These are phyloP conservation scores for Delichon dasypus DNA, from an alignment of 2,797 vertebrate species.

Conservation along the genomic window DNA sequence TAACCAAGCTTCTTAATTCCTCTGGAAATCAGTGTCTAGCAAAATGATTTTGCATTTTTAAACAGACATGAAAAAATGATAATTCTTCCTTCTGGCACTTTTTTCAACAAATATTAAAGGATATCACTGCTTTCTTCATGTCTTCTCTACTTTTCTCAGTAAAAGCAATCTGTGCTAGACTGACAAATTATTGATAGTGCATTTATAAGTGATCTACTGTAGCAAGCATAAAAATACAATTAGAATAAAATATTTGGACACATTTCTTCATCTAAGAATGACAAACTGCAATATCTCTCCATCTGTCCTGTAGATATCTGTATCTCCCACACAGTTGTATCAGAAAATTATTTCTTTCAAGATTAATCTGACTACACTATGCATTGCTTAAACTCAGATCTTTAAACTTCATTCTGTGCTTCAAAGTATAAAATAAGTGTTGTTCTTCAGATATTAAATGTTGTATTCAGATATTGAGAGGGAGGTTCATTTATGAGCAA, in stretches of 20 bases:
- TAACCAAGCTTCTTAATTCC: background rate
- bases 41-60: slow-evolving; percentile 7
- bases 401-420: background rate
- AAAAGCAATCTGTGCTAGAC: background rate
- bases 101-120: background rate
- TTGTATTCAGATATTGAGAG: background rate
- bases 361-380: background rate
- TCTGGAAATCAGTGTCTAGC: background rate
- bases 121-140: background rate
- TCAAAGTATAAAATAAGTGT: background rate
- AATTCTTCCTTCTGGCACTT: background rate
- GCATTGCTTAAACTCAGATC: background rate
- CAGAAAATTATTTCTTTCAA: background rate
- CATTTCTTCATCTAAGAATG: background rate
- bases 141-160: background rate
- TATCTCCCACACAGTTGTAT: background rate
- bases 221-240: background rate
- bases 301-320: background rate
- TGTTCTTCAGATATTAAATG: background rate
- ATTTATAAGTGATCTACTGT: background rate
- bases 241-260: background rate
- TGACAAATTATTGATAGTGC: background rate
- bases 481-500: background rate
- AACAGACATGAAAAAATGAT: background rate
- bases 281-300: background rate